Evolutionary conservation across 2,797 vertebrate species (phyloP).

Genomic region (Buceros bicornis): DNA sequence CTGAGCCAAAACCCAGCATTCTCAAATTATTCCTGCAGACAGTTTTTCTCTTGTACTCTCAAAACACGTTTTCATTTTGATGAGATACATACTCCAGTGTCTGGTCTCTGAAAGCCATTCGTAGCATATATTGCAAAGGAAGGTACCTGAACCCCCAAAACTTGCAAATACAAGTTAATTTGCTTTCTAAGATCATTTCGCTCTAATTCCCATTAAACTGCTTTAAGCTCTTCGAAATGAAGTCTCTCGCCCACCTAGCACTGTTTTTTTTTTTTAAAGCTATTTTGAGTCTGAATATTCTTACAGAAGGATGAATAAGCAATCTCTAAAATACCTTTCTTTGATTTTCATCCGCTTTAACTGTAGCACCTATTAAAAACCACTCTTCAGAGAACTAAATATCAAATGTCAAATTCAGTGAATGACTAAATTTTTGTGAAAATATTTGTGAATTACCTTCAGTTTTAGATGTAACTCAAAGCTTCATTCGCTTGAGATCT

Average conservation of each 20-base stretch:
- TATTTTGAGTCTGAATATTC: background rate
- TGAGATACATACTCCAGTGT: background rate
- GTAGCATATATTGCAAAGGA: background rate
- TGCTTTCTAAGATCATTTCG: background rate
- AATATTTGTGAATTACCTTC: background rate
- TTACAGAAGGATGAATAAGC: background rate
- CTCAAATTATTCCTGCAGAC: background rate
- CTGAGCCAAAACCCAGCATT: background rate
- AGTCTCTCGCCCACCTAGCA: background rate
- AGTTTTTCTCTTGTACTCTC: background rate
- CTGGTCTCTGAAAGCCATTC: background rate
- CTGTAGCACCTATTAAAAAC: background rate
- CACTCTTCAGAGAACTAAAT: background rate
- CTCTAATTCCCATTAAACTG: background rate
- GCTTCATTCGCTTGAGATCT: background rate
- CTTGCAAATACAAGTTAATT: background rate
- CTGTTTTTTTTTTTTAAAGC: background rate
- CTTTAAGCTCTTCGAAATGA: background rate
- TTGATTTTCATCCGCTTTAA: background rate
- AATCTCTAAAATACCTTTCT: background rate
- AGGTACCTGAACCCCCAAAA: background rate
- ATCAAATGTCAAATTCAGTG: background rate
- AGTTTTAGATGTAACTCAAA: background rate
- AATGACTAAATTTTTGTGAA: background rate
- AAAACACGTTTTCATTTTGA: background rate